Percentiles rank a stretch among this genome's conserved stretches.
Conservation (phyloP, 2,113 vertebrate species). For the Rhodinocichla rosea region DNA sequence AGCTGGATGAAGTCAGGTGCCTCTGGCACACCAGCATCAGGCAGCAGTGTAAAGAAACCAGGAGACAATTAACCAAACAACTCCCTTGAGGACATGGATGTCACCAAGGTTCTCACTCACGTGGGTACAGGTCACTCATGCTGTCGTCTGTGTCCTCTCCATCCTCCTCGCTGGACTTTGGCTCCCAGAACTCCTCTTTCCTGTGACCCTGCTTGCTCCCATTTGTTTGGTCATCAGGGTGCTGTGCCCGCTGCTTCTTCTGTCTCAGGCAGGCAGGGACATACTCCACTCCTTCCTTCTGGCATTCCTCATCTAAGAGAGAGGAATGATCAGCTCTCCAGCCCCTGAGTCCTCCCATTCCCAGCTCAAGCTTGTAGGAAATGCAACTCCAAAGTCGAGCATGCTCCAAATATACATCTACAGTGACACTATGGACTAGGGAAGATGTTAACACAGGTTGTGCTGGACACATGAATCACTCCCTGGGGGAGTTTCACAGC, state of each 20-base stretch:
- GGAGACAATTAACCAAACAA: not conserved
- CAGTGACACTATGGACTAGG: rapidly evolving
- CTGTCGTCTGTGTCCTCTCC: constrained; percentile 84
- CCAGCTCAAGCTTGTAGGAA: not conserved
- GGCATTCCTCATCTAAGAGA: constrained; percentile 82
- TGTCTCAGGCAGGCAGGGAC: constrained; percentile 78
- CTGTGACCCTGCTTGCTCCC: not conserved
- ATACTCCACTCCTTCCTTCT: constrained; percentile 76
- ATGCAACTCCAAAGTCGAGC: not conserved
- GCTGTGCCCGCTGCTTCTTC: constrained; percentile 52
- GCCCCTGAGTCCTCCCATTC: rapidly evolving
- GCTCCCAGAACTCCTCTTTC: constrained; percentile 74
- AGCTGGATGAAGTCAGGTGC: not conserved
- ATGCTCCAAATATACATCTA: not conserved
- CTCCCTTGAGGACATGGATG: not conserved
- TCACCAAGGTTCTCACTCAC: constrained; percentile 63
- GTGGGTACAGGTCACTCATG: constrained; percentile 93
- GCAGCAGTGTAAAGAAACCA: not conserved
- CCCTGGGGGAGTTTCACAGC: not conserved
- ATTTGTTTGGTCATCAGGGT: not conserved
- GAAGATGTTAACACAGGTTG: not conserved
- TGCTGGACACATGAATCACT: not conserved
- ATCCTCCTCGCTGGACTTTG: constrained; percentile 67
- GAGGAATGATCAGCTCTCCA: not conserved
- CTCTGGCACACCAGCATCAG: not conserved